Evolutionary conservation across 2,113 vertebrate species (phyloP).

Genomic region (Triplophysa rosa): DNA sequence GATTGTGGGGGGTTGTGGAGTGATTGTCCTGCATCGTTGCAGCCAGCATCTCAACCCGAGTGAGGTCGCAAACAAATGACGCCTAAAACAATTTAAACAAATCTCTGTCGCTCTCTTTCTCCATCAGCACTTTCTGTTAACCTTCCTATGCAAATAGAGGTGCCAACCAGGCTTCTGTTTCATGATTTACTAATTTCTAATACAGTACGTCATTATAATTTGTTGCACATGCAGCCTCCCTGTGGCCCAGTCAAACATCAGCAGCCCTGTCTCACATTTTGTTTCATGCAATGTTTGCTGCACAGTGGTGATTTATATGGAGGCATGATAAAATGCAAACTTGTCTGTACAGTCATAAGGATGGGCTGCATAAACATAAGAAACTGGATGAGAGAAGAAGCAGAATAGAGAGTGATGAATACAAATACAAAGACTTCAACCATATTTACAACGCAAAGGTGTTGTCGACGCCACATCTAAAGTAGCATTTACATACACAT

Average conservation of each 20-base stretch:
- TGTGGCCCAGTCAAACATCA: conserved; percentile 21
- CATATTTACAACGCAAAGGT: too few relatives aligned
- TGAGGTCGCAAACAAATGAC: conserved; percentile 58
- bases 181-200: conserved; percentile 46
- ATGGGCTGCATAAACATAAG: conserved; percentile 28
- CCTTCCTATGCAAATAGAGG: conserved; percentile 45
- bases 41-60: conserved; percentile 34
- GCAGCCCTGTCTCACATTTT: conserved; percentile 43
- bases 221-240: not conserved
- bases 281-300: conserved; percentile 56
- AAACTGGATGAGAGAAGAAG: conserved; percentile 54
- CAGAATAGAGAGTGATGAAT: not conserved
- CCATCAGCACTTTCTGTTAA: conserved; percentile 35
- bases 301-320: conserved; percentile 54
- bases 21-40: conserved; percentile 47
- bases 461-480: too few relatives aligned
- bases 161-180: conserved; percentile 5
- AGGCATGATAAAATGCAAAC: conserved; percentile 41
- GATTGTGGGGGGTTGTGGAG: conserved; percentile 53
- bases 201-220: conserved; percentile 41
- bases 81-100: conserved; percentile 45
- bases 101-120: conserved; percentile 8
- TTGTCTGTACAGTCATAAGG: conserved; percentile 55
- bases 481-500: not conserved
- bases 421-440: too few relatives aligned